phyloP scores from a whole-genome alignment of 1,140 invertebrate species.

The Musca domestica region DNA sequence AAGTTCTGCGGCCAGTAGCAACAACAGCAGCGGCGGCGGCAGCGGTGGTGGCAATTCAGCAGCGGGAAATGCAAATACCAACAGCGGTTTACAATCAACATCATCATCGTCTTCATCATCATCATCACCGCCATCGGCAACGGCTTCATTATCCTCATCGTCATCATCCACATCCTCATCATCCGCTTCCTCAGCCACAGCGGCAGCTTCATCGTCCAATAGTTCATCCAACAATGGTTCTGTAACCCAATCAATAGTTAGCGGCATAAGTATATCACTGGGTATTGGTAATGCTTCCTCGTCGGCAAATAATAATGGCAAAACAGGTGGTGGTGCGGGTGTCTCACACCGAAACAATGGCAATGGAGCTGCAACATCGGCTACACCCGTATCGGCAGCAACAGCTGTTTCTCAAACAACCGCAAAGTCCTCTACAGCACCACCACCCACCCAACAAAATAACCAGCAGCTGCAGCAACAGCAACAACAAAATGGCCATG shows the following conservation, averaged over 20 bases:
- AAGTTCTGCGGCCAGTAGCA: slow-evolving; percentile 33
- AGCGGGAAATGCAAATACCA: slow-evolving; percentile 18
- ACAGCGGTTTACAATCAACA: slow-evolving; percentile 12
- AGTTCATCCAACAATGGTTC: slow-evolving; percentile 20
- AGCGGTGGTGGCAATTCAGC: too few species aligned
- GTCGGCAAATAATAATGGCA: background rate
- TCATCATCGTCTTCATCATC: background rate
- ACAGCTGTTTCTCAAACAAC: too few species aligned
- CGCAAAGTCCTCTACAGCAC: background rate
- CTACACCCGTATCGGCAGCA: background rate
- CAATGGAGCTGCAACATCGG: slow-evolving; percentile 16
- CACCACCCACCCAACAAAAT: background rate
- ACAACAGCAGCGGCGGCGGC: slow-evolving; percentile 9
- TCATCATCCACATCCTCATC: background rate
- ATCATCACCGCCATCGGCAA: background rate
- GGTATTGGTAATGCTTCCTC: slow-evolving; percentile 39
- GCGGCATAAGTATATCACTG: slow-evolving; percentile 47
- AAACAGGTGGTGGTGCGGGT: slow-evolving; percentile 8
- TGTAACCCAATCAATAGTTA: slow-evolving; percentile 46
- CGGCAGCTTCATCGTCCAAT: background rate
- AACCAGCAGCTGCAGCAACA: too few species aligned
- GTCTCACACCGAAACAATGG: background rate
- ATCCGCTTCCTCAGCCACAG: background rate
- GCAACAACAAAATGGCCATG: slow-evolving; percentile 25
- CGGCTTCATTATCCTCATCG: background rate